Evolutionary conservation across 2,113 vertebrate species (phyloP).

Genomic region (Puma concolor): DNA sequence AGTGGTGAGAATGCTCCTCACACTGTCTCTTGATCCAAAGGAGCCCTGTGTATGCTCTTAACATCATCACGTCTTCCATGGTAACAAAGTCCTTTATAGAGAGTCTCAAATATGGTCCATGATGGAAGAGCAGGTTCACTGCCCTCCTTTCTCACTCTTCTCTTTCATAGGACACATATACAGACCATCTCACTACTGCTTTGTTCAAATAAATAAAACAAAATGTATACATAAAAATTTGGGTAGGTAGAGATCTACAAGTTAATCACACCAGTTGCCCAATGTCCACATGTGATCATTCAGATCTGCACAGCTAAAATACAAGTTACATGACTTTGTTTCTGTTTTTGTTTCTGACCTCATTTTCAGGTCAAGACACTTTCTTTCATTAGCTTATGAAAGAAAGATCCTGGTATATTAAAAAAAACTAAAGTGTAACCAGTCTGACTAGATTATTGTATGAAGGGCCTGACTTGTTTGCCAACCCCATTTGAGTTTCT

Average conservation of each 20-base stretch:
- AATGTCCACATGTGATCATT: background rate
- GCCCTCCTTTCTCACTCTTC: background rate
- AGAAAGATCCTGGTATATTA: background rate
- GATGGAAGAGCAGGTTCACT: background rate
- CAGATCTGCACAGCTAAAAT: background rate
- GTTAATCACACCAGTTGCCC: background rate
- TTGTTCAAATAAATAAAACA: background rate
- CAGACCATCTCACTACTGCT: background rate
- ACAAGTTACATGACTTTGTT: background rate
- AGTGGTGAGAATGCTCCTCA: background rate
- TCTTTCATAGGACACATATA: background rate
- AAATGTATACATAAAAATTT: background rate
- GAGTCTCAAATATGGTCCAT: background rate
- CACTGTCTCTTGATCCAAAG: background rate
- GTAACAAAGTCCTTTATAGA: background rate
- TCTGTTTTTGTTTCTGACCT: background rate
- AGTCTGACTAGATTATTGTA: background rate
- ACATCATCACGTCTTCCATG: background rate
- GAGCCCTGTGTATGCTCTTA: rapidly evolving
- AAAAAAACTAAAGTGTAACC: background rate
- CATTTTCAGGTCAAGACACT: background rate
- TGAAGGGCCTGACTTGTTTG: background rate
- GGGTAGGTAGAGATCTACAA: background rate
- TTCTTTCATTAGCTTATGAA: background rate
- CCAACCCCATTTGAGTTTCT: background rate